Evolutionary conservation across 1,140 invertebrate species (phyloP), one percentile per base, ranked within the genome.

Genomic region (Diorhabda sublineata): DNA sequence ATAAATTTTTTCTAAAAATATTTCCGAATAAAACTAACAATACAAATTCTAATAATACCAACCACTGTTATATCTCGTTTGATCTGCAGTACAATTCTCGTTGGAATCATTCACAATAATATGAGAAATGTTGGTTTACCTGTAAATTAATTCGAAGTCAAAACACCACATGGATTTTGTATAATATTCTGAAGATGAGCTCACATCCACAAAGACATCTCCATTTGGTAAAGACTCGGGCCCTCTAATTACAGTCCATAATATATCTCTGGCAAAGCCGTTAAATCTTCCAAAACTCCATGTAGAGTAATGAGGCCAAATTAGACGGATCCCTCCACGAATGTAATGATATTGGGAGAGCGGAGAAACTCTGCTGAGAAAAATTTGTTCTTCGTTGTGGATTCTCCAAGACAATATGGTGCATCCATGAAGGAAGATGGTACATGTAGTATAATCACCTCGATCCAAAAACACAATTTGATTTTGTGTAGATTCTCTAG

Each of bases 351-450:
- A 52, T 5, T 62, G 8, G 26, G 64, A 42, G 11, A 60, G 61
- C 6, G 63, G 7, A 42, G 52, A 69, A 47, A 69, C 65, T 62
- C 58, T 60, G 47, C 67, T 73, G n/a, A 76, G 47, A 60, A 71
- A 77, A 7, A 77, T 58, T 11, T 73, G 71, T 66, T 77, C 76
- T 43, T 69, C 68, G 58, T 77, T 75, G 11, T 70, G 62, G 41
- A 75, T 69, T 57, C 76, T 69, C 71, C 75, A 77, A 4, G 76
- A 77, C 4, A 68, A 61, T 7, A 77, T 68, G 3, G 71, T 76
- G n/a, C 68, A 73, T 42, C 76, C 76, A 52, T 76, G 71, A 3
- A 77, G 67, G 63, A 76, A 72, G 7, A 77, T 45, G 4, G 73
- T 69, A 44, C 71, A 76, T 4, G 73, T 70, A 0, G 75, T 77